Conservation (phyloP, 2,113 vertebrate genomes). For the Vireo altiloquus region DNA sequence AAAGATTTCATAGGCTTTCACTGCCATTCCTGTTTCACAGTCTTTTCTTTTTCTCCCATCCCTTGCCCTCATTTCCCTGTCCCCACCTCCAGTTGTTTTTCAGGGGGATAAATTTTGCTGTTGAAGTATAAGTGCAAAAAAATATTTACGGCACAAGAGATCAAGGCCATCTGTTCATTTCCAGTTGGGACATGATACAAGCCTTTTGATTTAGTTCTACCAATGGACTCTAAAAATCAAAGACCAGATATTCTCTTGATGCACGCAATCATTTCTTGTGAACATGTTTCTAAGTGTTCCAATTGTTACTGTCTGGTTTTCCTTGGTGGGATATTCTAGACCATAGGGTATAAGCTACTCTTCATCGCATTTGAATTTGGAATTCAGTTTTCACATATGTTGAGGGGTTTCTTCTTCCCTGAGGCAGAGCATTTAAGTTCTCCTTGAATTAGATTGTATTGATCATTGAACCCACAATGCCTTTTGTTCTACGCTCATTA, state of each 20-base stretch:
- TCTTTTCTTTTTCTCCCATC: background rate
- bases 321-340: background rate
- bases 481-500: background rate
- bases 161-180: slow-evolving; percentile 25
- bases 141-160: background rate
- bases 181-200: background rate
- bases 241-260: background rate
- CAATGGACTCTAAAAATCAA: slow-evolving; percentile 19
- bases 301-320: background rate
- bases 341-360: background rate
- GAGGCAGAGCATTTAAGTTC: background rate
- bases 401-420: background rate
- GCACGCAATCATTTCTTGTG: slow-evolving; percentile 2
- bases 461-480: background rate
- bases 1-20: background rate
- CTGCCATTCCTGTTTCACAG: background rate
- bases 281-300: slow-evolving; percentile 7
- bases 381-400: slow-evolving; percentile 20
- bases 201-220: slow-evolving; percentile 36
- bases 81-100: background rate
- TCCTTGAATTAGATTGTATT: background rate
- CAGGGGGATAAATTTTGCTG: background rate
- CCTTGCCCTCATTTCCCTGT: background rate
- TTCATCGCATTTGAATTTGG: background rate
- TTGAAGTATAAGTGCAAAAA: background rate